phyloP scores from a whole-genome alignment of 2,888 invertebrate species.

The Leptothorax acervorum region DNA sequence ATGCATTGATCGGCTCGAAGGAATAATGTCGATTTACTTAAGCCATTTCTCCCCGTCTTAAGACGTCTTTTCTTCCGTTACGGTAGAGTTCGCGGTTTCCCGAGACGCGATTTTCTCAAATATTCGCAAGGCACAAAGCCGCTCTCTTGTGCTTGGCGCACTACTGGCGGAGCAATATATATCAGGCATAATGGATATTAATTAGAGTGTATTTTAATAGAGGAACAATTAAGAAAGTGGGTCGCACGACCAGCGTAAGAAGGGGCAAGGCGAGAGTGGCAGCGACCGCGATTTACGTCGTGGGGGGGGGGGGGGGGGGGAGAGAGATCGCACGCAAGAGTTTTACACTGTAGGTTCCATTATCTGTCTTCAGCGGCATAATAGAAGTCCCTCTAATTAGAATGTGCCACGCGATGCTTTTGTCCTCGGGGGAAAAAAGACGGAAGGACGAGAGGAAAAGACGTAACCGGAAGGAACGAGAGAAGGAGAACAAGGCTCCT shows the following conservation, averaged over 20 bases:
- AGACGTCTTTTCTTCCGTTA: constrained; percentile 59
- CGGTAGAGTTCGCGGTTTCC: constrained; percentile 16
- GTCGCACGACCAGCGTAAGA: constrained; percentile 66
- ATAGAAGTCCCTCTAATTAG: constrained; percentile 76
- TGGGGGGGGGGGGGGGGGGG: constrained; percentile 21
- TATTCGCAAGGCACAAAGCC: constrained; percentile 47
- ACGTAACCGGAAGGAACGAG: constrained; percentile 20
- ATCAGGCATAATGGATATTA: constrained; percentile 80
- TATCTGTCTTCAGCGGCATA: constrained; percentile 75
- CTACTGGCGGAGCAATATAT: constrained; percentile 76
- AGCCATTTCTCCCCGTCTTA: constrained; percentile 12
- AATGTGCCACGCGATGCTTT: constrained; percentile 72
- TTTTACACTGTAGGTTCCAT: constrained; percentile 76
- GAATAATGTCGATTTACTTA: constrained; percentile 13
- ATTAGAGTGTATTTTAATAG: constrained; percentile 82
- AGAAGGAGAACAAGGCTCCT: constrained; percentile 8
- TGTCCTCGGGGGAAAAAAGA: constrained; percentile 55
- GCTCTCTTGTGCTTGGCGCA: constrained; percentile 43
- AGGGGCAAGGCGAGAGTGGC: constrained; percentile 52
- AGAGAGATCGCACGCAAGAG: constrained; percentile 63
- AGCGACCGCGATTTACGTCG: constrained; percentile 70
- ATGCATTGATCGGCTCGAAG: background rate
- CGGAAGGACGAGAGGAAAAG: background rate
- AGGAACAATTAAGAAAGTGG: constrained; percentile 83
- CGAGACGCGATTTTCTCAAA: constrained; percentile 62